phyloP scores from a whole-genome alignment of 2,797 vertebrate genomes.

The Pempheris klunzingeri region DNA sequence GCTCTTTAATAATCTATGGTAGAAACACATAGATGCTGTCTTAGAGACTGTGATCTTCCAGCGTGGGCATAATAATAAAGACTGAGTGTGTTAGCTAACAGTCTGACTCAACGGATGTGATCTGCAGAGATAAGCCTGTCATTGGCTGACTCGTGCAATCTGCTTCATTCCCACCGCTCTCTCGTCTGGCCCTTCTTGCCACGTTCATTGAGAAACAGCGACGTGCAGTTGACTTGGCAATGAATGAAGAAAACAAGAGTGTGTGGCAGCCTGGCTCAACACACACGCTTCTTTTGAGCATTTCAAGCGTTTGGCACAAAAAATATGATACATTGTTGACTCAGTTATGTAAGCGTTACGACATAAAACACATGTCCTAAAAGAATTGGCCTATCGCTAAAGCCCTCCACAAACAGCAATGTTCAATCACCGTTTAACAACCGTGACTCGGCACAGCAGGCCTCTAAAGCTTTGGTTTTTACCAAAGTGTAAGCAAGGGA shows the following conservation, averaged over 20 bases:
- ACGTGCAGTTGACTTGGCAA: background rate
- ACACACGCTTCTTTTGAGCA: background rate
- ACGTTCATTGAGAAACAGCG: conserved; percentile 13
- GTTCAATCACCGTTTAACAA: too few species aligned
- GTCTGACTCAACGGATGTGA: conserved; percentile 55
- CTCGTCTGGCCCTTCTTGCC: background rate
- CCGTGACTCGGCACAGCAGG: too few species aligned
- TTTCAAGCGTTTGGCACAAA: too few species aligned
- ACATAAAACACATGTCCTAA: background rate
- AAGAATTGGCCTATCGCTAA: too few species aligned
- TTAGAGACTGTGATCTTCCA: conserved; percentile 11
- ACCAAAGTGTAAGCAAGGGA: too few species aligned
- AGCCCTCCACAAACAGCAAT: too few species aligned
- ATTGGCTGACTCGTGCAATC: conserved; percentile 34
- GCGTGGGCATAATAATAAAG: conserved; percentile 19
- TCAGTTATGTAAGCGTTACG: background rate
- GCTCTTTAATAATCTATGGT: conserved; percentile 10
- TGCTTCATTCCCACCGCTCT: conserved; percentile 32
- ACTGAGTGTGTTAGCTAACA: conserved; percentile 20
- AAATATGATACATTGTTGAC: too few species aligned
- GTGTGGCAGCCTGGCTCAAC: background rate
- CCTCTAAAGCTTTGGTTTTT: too few species aligned
- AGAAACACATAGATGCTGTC: background rate
- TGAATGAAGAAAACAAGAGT: background rate
- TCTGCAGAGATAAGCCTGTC: conserved; percentile 48